Evolutionary conservation across 1,140 invertebrate genomes (phyloP).

Genomic region (Akabosia matsudoensis): DNA sequence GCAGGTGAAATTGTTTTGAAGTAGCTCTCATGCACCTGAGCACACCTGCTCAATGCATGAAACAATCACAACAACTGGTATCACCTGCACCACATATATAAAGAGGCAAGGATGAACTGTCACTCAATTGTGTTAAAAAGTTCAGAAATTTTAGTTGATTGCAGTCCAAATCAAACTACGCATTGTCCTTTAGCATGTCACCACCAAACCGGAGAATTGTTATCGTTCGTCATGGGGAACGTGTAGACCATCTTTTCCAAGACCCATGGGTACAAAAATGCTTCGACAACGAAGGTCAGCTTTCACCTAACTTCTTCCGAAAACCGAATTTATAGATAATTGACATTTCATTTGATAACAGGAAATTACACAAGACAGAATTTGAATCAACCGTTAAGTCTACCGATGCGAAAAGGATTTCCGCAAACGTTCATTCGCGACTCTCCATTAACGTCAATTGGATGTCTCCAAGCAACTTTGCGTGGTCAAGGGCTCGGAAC

Average conservation of each 20-base stretch:
- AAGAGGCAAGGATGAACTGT: too few relatives aligned
- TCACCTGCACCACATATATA: too few relatives aligned
- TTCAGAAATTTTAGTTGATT: too few relatives aligned
- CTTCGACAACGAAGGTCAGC: conserved; percentile 72
- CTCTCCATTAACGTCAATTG: conserved; percentile 74
- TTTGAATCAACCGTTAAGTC: background rate
- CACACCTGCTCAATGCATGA: too few relatives aligned
- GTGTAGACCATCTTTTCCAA: conserved; percentile 87
- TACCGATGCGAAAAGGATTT: conserved; percentile 50
- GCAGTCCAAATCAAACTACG: too few relatives aligned
- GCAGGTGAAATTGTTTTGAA: too few relatives aligned
- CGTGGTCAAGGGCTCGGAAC: conserved; percentile 57
- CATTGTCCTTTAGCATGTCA: background rate
- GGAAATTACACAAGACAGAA: background rate
- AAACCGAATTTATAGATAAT: conserved; percentile 1
- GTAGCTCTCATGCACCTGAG: too few relatives aligned
- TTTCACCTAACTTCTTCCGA: too few relatives aligned
- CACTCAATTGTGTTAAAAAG: too few relatives aligned
- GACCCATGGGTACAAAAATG: conserved; percentile 78
- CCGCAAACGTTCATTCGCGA: conserved; percentile 72
- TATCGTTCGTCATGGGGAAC: conserved; percentile 80
- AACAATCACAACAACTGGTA: too few relatives aligned
- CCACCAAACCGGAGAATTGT: conserved; percentile 48
- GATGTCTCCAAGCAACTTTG: conserved; percentile 66
- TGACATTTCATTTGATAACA: background rate